Conservation (phyloP, 2,113 vertebrate species). For the Strix aluco region DNA sequence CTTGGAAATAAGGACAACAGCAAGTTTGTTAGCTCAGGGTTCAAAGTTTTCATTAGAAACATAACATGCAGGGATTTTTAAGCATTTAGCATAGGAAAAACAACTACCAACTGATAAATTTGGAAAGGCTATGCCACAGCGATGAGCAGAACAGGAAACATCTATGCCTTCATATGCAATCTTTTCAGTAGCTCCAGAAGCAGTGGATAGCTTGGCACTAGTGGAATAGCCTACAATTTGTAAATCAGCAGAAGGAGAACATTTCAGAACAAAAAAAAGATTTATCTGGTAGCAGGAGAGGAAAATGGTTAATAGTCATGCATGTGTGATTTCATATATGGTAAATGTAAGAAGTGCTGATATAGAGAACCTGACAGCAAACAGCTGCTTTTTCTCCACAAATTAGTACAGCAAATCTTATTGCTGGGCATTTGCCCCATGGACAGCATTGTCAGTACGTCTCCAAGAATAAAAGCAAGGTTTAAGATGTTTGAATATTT, state of each 20-base stretch:
- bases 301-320: neutral
- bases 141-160: neutral
- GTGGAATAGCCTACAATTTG: neutral
- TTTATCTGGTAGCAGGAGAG: neutral
- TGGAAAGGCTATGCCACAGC: neutral
- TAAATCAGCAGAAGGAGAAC: neutral
- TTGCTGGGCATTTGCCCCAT: neutral
- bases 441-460: neutral
- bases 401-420: neutral
- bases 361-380: neutral
- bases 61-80: neutral
- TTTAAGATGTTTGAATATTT: neutral
- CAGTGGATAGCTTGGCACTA: neutral
- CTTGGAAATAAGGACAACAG: neutral
- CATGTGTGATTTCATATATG: neutral
- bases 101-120: neutral
- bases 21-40: neutral
- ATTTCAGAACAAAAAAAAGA: neutral
- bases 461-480: neutral
- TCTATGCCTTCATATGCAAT: neutral
- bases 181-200: neutral
- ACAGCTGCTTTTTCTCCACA: neutral
- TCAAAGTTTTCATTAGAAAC: neutral
- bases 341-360: neutral
- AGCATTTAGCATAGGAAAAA: neutral